Evolutionary conservation across 2,113 vertebrate species (phyloP).

Genomic region (Sturnus vulgaris): DNA sequence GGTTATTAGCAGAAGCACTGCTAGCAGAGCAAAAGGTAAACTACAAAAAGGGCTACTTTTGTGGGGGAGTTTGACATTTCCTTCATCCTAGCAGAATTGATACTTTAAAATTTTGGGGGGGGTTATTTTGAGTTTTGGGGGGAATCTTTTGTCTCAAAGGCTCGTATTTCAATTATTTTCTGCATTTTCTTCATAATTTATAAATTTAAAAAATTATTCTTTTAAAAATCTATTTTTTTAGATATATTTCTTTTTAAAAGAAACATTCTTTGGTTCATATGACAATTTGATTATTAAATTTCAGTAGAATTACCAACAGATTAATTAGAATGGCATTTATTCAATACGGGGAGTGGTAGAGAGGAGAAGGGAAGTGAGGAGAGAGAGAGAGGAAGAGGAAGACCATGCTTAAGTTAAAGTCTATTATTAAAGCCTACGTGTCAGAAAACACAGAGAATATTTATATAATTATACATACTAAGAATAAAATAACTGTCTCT

Average conservation of each 20-base stretch:
- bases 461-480: not conserved
- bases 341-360: not conserved
- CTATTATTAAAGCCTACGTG: not conserved
- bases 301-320: not conserved
- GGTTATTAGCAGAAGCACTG: not conserved
- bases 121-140: not conserved
- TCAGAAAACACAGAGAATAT: not conserved
- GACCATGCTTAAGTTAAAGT: not conserved
- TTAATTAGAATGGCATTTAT: not conserved
- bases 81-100: not conserved
- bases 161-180: no score
- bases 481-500: not conserved
- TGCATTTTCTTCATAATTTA: no score
- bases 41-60: not conserved
- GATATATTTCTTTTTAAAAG: not conserved
- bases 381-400: not conserved
- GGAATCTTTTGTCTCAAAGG: not conserved
- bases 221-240: not conserved
- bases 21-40: not conserved
- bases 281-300: no score
- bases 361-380: no score
- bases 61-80: not conserved
- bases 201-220: no score
- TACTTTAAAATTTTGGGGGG: not conserved
- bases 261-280: not conserved